Evolutionary conservation across 2,113 vertebrate species (phyloP).

Genomic region (Gasterosteus nipponicus): DNA sequence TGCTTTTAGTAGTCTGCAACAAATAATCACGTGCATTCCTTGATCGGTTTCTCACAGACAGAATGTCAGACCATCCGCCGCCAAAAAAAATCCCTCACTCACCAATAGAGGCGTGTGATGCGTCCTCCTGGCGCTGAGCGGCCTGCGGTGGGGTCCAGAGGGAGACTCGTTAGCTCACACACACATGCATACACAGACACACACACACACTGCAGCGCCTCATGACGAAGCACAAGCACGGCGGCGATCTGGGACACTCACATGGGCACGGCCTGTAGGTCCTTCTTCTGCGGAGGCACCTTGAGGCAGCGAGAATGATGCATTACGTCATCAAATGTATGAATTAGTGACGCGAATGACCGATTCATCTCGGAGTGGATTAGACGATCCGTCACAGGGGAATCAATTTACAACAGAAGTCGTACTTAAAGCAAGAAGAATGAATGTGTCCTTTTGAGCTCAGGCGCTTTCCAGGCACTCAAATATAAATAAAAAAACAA

Average conservation of each 20-base stretch:
- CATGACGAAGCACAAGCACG: slow-evolving; percentile 22
- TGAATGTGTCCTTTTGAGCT: background rate
- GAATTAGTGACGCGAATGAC: background rate
- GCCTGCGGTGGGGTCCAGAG: slow-evolving; percentile 41
- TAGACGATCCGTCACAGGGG: background rate
- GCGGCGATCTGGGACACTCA: slow-evolving; percentile 39
- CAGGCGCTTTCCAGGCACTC: background rate
- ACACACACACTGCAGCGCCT: slow-evolving; percentile 9
- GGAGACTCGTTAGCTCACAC: slow-evolving; percentile 14
- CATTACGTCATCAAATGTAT: background rate
- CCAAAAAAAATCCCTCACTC: slow-evolving; percentile 31
- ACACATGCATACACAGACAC: slow-evolving; percentile 10
- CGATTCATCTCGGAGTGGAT: background rate
- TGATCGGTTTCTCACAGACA: background rate
- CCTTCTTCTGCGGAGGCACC: slow-evolving; percentile 27
- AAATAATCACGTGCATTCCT: background rate
- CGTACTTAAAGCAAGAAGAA: background rate
- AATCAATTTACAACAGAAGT: background rate
- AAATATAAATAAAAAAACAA: background rate
- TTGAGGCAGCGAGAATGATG: slow-evolving; percentile 6
- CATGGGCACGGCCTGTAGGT: slow-evolving; percentile 27
- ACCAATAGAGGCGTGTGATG: slow-evolving; percentile 40
- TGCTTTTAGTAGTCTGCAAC: background rate
- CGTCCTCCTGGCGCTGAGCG: slow-evolving; percentile 19
- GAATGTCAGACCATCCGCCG: slow-evolving; percentile 1